Base-by-base conservation (phyloP, 2,888 invertebrate species). In the Agapostemon virescens region DNA sequence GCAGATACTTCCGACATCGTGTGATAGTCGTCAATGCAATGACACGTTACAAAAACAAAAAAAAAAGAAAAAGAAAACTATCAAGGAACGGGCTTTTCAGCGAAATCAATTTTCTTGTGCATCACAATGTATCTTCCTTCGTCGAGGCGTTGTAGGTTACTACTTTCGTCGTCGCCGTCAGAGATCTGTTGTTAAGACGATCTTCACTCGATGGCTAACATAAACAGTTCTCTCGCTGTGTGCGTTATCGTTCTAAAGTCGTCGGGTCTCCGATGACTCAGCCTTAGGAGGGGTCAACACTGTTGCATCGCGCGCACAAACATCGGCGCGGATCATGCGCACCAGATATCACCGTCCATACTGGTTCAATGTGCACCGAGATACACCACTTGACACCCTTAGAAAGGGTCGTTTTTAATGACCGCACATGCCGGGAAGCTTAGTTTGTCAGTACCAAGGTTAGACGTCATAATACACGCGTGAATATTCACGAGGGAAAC, bases 181-280 rank as follows among this genome's bases (percentile, higher is more conserved):
- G n/a, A n/a, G 63, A 63, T 63, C 33, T 36, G 58, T 58, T 58
- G 61, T 36, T 63, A 63, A 63, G 33, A 63, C 61, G 61, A 63
- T 63, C 61, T n/a, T 63, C 61, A 63, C 61, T 63, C 36, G 36
- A 63, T 36, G 63, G 33, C 36, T 33, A 63, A 63, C n/a, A 63
- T 63, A 63, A 63, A 63, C 63, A 63, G 63, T 63, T 61, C 63
- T 33, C n/a, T 63, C 63, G n/a, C 63, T n/a, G 63, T 63, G 63
- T 63, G 63, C 63, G 63, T 63, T 63, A 63, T 63, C 63, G 63
- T 63, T 58, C 63, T 63, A 63, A 63, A 63, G 63, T 63, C 63
- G 36, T 63, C 63, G 63, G 63, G 63, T 63, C 63, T 36, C 63
- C 63, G 63, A 63, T 63, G 63, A 63, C 63, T 63, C 63, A 63